Base-by-base conservation (phyloP, 2,113 vertebrate genomes). In the Trematocara macrostoma region DNA sequence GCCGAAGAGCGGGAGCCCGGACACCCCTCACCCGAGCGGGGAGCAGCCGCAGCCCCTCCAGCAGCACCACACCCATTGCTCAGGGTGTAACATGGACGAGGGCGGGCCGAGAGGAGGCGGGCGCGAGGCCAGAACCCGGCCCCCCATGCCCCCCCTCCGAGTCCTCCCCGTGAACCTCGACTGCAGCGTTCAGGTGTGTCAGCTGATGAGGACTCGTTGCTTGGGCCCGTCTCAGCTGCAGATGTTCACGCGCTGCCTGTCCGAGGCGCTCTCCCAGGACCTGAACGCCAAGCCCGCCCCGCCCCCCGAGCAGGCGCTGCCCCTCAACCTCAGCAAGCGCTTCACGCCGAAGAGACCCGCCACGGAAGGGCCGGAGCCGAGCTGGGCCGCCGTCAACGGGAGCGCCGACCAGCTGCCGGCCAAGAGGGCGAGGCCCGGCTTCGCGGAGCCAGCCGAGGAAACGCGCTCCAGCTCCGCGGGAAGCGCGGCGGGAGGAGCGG, bases 111-210 rank as follows among this genome's bases (percentile, higher is more conserved):
- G 83, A 6, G 87, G 84, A 1, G 84, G 42, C 26, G 6, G 16
- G 6, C 86, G 89, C 78, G 94, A 94, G 3, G 31, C 69, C 38
- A 89, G 93, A 10, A 81, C 8, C 52, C 92, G 94, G 12, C 91
- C 92, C 3, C 85, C 93, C 0, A 85, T 96, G 67, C 96, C 96
- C 26, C 96, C 96, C 1, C 95, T 97, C 16, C 85, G 95, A 56
- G 96, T 97, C 74, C 92, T 97, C 18, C 96, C 96, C 1, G 55
- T 97, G 40, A 96, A 97, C 85, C 94, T 97, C n/a, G 96, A 95
- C 91, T 97, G 96, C 81, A 96, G 95, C 29, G 94, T 97, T 59
- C 96, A 96, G 89, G 95, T 97, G n/a, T 93, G 94, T 16, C 95
- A 96, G 92, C 89, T 97, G 85, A 97, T 97, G 96, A 91, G 94